phyloP scores from a whole-genome alignment of 2,888 invertebrate species.

The Tipula confusa region DNA sequence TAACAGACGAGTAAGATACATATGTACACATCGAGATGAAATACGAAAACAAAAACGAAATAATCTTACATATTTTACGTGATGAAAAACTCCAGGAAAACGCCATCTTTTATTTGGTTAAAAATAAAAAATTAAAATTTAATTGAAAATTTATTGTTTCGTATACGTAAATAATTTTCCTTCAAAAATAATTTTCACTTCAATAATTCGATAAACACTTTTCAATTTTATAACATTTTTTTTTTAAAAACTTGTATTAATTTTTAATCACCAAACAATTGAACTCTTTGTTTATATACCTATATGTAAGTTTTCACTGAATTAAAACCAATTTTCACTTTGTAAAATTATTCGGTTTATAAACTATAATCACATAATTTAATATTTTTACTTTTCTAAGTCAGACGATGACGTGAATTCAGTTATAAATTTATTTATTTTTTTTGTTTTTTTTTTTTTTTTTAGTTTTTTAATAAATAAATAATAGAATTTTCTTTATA shows the following conservation, averaged over 20 bases:
- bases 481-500: not conserved
- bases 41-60: not conserved
- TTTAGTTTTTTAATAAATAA: conserved; percentile 6
- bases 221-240: not conserved
- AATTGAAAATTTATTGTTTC: not conserved
- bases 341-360: not conserved
- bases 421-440: not conserved
- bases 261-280: conserved; percentile 8
- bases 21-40: not conserved
- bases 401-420: not conserved
- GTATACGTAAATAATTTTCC: not conserved
- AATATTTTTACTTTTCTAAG: not conserved
- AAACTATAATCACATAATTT: not conserved
- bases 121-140: conserved; percentile 9
- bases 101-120: conserved; percentile 25
- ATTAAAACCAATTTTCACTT: not conserved
- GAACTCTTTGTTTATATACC: not conserved
- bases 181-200: not conserved
- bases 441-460: too few species aligned
- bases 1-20: not conserved
- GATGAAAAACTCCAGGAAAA: conserved; percentile 25
- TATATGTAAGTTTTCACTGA: not conserved
- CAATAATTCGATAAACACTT: not conserved
- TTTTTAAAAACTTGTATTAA: not conserved
- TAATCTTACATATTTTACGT: not conserved